Percentiles rank a stretch among this genome's conserved stretches.
Conservation (phyloP, 2,113 vertebrate genomes). For the Phainopepla nitens region DNA sequence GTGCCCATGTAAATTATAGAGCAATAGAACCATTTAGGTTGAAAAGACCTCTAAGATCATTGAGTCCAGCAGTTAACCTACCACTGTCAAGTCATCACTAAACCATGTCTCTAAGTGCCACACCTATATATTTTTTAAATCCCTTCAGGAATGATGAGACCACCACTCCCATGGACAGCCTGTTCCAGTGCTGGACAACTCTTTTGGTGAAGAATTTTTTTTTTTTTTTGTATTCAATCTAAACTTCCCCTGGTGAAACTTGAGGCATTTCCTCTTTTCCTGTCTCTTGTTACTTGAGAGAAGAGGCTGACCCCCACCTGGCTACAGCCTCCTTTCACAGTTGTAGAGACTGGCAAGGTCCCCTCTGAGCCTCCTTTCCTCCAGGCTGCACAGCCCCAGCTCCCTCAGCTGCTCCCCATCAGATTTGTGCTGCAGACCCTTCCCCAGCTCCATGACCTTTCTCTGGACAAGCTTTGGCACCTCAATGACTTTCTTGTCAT, state of each 20-base stretch:
- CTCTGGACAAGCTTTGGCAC: background rate
- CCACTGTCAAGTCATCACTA: background rate
- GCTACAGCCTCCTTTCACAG: background rate
- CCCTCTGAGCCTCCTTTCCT: background rate
- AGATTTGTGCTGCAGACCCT: background rate
- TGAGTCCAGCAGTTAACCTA: background rate
- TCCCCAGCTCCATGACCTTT: background rate
- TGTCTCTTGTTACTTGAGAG: background rate
- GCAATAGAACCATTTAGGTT: background rate
- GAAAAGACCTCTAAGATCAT: background rate
- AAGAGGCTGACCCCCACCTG: background rate
- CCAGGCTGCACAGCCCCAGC: background rate
- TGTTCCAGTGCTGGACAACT: background rate
- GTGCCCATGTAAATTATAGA: background rate
- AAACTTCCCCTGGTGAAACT: background rate
- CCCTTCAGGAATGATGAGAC: background rate
- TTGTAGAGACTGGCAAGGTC: accelerated
- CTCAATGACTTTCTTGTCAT: background rate
- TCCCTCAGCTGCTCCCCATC: background rate
- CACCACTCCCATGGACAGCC: background rate
- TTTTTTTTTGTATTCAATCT: background rate
- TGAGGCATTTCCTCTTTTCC: background rate
- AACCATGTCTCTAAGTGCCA: background rate
- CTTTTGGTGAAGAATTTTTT: background rate
- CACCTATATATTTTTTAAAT: background rate